phyloP scores from a whole-genome alignment of 64 coral and sea anemone genomes.

The Catalaphyllia jardinei region DNA sequence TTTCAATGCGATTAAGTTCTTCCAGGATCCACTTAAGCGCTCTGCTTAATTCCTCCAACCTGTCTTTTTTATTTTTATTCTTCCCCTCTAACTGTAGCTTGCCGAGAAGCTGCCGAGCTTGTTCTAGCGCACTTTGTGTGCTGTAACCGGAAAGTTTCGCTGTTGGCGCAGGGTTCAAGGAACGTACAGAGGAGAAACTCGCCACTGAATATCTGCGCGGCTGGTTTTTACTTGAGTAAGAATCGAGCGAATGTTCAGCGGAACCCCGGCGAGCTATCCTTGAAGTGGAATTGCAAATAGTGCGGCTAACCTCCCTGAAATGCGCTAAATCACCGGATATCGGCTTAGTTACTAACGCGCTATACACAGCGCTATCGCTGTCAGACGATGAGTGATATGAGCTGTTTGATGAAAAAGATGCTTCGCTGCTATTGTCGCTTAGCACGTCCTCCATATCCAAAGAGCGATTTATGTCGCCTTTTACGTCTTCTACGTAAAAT shows the following conservation, averaged over 20 bases:
- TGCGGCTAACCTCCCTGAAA: not conserved
- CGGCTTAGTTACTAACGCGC: conserved; percentile 12
- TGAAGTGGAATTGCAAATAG: not conserved
- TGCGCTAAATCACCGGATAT: conserved; percentile 31
- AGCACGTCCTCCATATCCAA: conserved; percentile 17
- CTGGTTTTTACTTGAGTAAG: not conserved
- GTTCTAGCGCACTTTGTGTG: conserved; percentile 83
- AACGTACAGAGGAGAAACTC: not conserved
- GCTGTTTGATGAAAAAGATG: conserved; percentile 42
- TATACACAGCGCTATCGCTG: not conserved
- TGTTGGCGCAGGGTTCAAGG: not conserved
- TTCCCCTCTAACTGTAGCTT: conserved; percentile 81
- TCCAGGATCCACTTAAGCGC: conserved; percentile 86
- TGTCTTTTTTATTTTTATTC: conserved; percentile 83
- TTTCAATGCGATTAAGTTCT: conserved; percentile 84
- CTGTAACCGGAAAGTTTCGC: conserved; percentile 87
- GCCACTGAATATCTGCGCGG: conserved; percentile 52
- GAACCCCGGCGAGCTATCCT: not conserved
- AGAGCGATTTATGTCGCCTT: not conserved
- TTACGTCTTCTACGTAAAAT: conserved; percentile 7
- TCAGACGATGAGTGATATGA: conserved; percentile 39
- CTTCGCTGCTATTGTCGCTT: conserved; percentile 37
- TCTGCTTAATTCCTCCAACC: conserved; percentile 83
- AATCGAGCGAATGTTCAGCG: not conserved
- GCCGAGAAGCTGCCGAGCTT: conserved; percentile 64